Base-by-base conservation (phyloP, 2,888 invertebrate genomes). In the Acrobasis consociella region DNA sequence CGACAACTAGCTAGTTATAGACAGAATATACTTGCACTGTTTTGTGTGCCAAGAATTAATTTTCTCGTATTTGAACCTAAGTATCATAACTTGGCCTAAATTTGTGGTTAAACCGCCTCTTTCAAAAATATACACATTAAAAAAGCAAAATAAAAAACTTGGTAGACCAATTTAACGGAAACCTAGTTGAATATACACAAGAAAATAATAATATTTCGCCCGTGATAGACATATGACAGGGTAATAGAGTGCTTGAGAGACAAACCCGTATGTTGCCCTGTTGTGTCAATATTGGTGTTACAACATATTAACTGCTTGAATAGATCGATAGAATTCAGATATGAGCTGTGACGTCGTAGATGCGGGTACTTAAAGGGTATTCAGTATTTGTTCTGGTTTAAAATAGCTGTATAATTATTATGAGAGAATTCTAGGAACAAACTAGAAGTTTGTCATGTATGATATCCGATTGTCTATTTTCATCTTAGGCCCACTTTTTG, bases 211-310 rank as follows among this genome's bases (percentile, higher is more conserved):
- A 61, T 53, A 61, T 53, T 53, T 39, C 31, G 46, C 15, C 53
- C 46, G n/a, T 46, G 52, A 61, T 37, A 37, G 49, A 60, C 31
- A 46, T 58, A 38, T 60, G 51, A 60, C 60, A 60, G 60, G 16
- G 22, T 59, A 67, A 67, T 62, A 37, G 56, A 56, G 55, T 61
- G 39, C 22, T 46, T 10, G 70, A 69, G 65, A 64, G 70, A 72
- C 72, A 68, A 64, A 64, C 72, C 72, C 72, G 70, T 70, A 72
- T 72, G 62, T 65, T 58, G 42, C n/a, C 49, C 62, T 66, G 64
- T 66, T 67, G 64, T 37, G 55, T 62, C 55, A 66, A 63, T 60
- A 67, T 64, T 69, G 53, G 49, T 65, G 62, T 58, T 46, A 64
- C 63, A 65, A 62, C 55, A 63, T 64, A 65, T 67, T 63, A 64